Conservation (phyloP, 2,888 invertebrate genomes). For the Patella ulyssiponensis region DNA sequence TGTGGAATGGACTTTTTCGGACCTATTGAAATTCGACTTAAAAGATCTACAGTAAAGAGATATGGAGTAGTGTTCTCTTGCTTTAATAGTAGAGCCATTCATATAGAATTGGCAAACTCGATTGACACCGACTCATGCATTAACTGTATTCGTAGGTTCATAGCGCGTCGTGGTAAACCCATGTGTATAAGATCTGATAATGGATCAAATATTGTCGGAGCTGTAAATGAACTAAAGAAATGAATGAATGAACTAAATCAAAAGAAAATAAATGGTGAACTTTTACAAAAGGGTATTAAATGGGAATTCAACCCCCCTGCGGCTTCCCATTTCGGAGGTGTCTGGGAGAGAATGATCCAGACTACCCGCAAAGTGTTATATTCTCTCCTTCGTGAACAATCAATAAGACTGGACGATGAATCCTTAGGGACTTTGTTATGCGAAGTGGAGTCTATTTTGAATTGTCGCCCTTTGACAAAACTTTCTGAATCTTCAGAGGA, state of each 20-base stretch:
- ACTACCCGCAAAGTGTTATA: conserved; percentile 22
- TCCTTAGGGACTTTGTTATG: conserved; percentile 33
- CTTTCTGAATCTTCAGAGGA: conserved; percentile 26
- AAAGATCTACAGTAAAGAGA: conserved; percentile 23
- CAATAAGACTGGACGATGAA: conserved; percentile 31
- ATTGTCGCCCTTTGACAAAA: conserved; percentile 32
- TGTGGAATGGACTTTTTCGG: conserved; percentile 32
- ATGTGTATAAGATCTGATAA: conserved; percentile 27
- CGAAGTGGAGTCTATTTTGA: conserved; percentile 36
- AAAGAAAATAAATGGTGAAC: conserved; percentile 19
- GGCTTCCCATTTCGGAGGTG: conserved; percentile 30
- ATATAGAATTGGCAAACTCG: conserved; percentile 30
- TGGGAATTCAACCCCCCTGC: conserved; percentile 41
- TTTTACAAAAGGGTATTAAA: conserved; percentile 27
- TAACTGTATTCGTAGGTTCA: conserved; percentile 28
- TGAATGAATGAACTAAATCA: conserved; percentile 30
- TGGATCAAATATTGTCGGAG: conserved; percentile 37
- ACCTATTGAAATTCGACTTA: conserved; percentile 27
- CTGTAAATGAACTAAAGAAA: conserved; percentile 29
- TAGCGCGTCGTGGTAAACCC: conserved; percentile 24
- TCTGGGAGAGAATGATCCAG: no score
- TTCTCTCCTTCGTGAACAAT: conserved; percentile 25
- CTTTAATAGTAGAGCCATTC: conserved; percentile 27
- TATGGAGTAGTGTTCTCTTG: conserved; percentile 41
- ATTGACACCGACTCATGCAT: conserved; percentile 27